These are phyloP conservation scores for Agrilus mali DNA, from an alignment of 2,888 invertebrate genomes.

Conservation along the genomic window DNA sequence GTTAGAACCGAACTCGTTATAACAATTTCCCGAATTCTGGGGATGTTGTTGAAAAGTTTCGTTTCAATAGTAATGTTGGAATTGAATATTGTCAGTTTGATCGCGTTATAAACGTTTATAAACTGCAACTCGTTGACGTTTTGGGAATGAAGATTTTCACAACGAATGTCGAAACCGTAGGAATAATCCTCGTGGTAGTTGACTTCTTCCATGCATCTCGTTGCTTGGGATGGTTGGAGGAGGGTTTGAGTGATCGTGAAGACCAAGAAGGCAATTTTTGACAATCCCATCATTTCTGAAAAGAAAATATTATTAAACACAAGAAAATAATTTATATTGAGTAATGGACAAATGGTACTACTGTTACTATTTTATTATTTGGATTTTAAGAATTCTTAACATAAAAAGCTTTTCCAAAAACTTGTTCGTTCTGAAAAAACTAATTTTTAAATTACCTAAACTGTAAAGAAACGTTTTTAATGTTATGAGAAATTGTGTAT, in stretches of 20 bases:
- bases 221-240: neutral
- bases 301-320: neutral
- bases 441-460: too few relatives aligned
- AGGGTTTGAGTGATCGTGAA: neutral
- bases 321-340: neutral
- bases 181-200: constrained; percentile 25
- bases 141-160: constrained; percentile 16
- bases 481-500: too few relatives aligned
- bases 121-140: constrained; percentile 20
- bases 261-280: constrained; percentile 1
- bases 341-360: neutral
- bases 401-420: too few relatives aligned
- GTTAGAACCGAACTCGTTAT: constrained; percentile 16
- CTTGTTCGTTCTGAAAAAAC: too few relatives aligned
- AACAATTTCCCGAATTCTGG: constrained; percentile 21
- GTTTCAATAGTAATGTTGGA: constrained; percentile 19
- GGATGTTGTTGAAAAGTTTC: constrained; percentile 21
- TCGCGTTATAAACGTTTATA: constrained; percentile 25
- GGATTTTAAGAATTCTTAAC: too few relatives aligned
- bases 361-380: too few relatives aligned
- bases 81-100: constrained; percentile 22
- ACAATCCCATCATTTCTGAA: constrained; percentile 2
- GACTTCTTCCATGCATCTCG: constrained; percentile 25
- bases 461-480: too few relatives aligned
- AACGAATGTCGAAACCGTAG: constrained; percentile 27